phyloP scores from a whole-genome alignment of 2,797 vertebrate genomes.

The Calcarius lapponicus region DNA sequence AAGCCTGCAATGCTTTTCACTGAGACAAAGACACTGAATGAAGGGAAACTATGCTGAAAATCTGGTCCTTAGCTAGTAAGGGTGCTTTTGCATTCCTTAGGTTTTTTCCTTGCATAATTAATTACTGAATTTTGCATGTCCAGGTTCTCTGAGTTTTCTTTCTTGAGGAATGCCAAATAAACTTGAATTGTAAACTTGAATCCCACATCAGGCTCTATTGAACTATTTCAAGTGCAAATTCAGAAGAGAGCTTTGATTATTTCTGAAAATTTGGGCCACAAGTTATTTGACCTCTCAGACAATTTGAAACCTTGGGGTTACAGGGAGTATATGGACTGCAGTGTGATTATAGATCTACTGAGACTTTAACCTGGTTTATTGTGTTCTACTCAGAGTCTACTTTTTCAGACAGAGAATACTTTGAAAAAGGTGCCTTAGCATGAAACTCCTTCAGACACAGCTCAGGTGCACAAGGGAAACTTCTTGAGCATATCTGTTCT shows the following conservation, averaged over 20 bases:
- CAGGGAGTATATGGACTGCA: neutral
- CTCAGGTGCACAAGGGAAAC: neutral
- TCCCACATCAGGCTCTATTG: neutral
- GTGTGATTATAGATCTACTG: neutral
- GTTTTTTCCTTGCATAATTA: neutral
- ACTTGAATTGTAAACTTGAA: neutral
- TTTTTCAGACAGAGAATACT: neutral
- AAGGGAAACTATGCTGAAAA: neutral
- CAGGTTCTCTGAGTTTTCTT: neutral
- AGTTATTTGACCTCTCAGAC: neutral
- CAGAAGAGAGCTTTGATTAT: neutral
- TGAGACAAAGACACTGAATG: neutral
- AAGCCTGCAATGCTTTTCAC: neutral
- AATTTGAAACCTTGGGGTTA: neutral
- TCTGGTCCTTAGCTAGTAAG: neutral
- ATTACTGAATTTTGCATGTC: neutral
- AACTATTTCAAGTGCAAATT: neutral
- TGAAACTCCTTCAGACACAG: neutral
- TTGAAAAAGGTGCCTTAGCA: neutral
- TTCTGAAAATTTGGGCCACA: neutral
- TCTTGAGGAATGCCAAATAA: neutral
- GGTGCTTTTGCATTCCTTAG: neutral
- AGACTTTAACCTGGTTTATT: neutral
- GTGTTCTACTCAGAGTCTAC: neutral
- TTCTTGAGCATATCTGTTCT: neutral